Base-by-base conservation (phyloP, 2,888 invertebrate species). In the Mamestra brassicae region DNA sequence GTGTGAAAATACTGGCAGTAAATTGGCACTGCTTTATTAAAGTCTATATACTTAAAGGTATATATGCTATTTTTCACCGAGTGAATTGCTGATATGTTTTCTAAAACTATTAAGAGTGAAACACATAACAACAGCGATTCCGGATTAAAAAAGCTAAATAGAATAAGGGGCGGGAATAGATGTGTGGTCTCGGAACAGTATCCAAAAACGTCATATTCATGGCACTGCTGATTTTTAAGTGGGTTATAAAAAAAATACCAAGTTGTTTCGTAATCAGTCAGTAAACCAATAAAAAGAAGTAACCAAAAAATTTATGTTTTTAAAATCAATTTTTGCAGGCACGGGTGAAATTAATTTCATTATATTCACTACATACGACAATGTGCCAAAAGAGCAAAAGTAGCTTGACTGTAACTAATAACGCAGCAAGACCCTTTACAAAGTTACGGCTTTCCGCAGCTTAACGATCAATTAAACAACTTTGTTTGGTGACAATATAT, bases 401-500 rank as follows among this genome's bases (percentile, higher is more conserved):
- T 66, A n/a, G 2, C 13, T 47, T 54, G 13, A 64, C 45, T 61
- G 26, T 17, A 62, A 54, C 45, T 17, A 52, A 26, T 54, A 54
- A 74, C 7, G 38, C n/a, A 77, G 45, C 65, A 47, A 57, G 54
- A 15, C 36, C 52, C 13, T 15, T 54, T 13, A 69, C 61, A 74
- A 74, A 62, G 45, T 58, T 47, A 79, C 47, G 38, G 36, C 38
- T n/a, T 52, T 47, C 45, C 36, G 8, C 13, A 62, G 26, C 50
- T 42, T 36, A 73, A 55, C 26, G 26, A 36, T 38, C 26, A 81
- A 67, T 74, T 47, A 61, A 66, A 69, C 45, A 42, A 70, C 55
- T 57, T 68, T 50, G 61, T 57, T 61, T 63, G 34, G 58, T 61
- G 45, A 60, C 36, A 74, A 55, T 26, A 17, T 57, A 45, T 17